Evolutionary conservation across 2,797 vertebrate genomes (phyloP).

Genomic region (Dallia pectoralis): DNA sequence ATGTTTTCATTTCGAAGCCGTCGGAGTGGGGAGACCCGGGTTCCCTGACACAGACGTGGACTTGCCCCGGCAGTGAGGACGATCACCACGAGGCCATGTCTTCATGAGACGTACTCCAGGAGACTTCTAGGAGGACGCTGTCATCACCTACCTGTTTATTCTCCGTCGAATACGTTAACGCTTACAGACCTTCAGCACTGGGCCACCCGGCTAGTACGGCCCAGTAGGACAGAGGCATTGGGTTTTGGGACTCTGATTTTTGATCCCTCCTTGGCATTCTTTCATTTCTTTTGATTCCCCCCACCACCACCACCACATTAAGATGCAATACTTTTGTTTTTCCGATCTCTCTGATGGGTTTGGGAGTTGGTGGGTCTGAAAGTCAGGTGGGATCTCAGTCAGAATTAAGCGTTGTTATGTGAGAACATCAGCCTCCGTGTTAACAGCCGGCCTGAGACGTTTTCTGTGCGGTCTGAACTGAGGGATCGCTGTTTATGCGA

Average conservation of each 20-base stretch:
- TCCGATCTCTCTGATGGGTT: background rate
- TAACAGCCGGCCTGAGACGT: conserved; percentile 33
- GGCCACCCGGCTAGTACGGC: background rate
- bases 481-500: background rate
- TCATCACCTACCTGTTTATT: background rate
- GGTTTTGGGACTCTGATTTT: background rate
- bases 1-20: background rate
- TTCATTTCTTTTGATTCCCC: conserved; percentile 2
- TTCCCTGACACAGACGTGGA: background rate
- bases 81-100: background rate
- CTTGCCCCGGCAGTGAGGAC: background rate
- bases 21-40: background rate
- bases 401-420: conserved; percentile 52
- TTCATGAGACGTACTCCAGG: background rate
- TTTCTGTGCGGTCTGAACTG: conserved; percentile 53
- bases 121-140: background rate
- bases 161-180: background rate
- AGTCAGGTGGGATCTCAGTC: conserved; percentile 35
- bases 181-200: background rate
- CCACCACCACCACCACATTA: conserved; percentile 26
- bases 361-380: conserved; percentile 9
- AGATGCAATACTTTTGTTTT: conserved; percentile 23
- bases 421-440: conserved; percentile 37
- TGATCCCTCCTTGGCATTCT: conserved; percentile 19
- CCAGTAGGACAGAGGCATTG: background rate